These are phyloP conservation scores for Siphamia tubifer DNA, from an alignment of 2,113 vertebrate species.

Conservation along the genomic window DNA sequence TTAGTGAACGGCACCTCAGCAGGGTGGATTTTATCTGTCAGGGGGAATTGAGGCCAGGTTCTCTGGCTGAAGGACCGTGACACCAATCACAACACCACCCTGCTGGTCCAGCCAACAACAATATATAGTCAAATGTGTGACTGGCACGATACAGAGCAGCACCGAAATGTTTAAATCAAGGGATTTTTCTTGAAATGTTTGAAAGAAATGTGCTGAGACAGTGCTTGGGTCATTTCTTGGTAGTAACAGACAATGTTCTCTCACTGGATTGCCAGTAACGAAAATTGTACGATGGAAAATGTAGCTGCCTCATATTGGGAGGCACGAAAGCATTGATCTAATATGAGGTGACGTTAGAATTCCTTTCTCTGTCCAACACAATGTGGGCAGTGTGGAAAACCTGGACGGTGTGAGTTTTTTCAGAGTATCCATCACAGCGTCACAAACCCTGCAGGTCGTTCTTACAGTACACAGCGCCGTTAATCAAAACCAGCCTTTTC, in stretches of 20 bases:
- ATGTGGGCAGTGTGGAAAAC: slow-evolving; percentile 69
- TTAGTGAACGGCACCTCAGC: slow-evolving; percentile 65
- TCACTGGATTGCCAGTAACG: slow-evolving; percentile 46
- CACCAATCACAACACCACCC: slow-evolving; percentile 66
- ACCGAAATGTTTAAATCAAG: slow-evolving; percentile 43
- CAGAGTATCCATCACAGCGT: slow-evolving; percentile 84
- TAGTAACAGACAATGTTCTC: slow-evolving; percentile 54
- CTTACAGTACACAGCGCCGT: slow-evolving; percentile 55
- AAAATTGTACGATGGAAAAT: slow-evolving; percentile 55
- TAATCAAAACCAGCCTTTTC: slow-evolving; percentile 71
- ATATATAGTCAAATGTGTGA: slow-evolving; percentile 54
- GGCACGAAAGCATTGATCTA: slow-evolving; percentile 52
- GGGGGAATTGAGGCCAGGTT: slow-evolving; percentile 49
- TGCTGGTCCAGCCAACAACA: slow-evolving; percentile 66
- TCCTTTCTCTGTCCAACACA: slow-evolving; percentile 56
- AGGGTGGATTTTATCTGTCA: slow-evolving; percentile 64
- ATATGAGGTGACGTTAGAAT: slow-evolving; percentile 67
- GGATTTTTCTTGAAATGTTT: slow-evolving; percentile 44
- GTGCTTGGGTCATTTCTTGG: slow-evolving; percentile 43
- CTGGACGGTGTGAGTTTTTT: slow-evolving; percentile 68
- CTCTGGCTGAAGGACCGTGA: slow-evolving; percentile 50
- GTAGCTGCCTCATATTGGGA: slow-evolving; percentile 49
- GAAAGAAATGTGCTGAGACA: slow-evolving; percentile 64
- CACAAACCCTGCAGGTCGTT: slow-evolving; percentile 79
- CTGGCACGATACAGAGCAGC: slow-evolving; percentile 55